A percentile compares a stretch with the other conserved stretches of the same genome.
Conservation (phyloP, 2,888 invertebrate genomes). For the Ennomos quercinarius region DNA sequence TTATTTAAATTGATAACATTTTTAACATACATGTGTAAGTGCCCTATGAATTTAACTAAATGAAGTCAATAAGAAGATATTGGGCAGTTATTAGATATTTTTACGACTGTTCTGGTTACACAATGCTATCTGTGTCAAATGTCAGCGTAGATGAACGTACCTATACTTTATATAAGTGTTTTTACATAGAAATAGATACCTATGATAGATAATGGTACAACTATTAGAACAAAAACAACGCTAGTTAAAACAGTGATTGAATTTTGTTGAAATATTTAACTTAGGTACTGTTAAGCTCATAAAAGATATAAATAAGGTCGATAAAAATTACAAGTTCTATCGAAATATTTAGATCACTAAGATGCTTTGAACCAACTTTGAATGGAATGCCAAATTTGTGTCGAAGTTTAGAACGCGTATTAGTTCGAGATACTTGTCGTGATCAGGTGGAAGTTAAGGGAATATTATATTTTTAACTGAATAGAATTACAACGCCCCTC, state of each 20-base stretch:
- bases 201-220: conserved; percentile 14
- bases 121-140: conserved; percentile 44
- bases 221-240: conserved; percentile 24
- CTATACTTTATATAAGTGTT: conserved; percentile 21
- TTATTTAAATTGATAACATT: conserved; percentile 38
- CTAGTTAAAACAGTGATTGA: conserved; percentile 9
- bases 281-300: not conserved
- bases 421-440: conserved; percentile 39
- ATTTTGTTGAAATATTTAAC: conserved; percentile 2
- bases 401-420: conserved; percentile 41
- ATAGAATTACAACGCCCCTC: too few species aligned
- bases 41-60: conserved; percentile 35
- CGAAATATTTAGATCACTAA: conserved; percentile 38
- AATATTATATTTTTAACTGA: not conserved
- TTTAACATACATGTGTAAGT: conserved; percentile 27
- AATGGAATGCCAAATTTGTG: conserved; percentile 45
- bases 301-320: conserved; percentile 18
- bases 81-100: conserved; percentile 36
- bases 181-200: conserved; percentile 27
- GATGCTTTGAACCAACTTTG: conserved; percentile 42
- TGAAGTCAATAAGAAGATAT: conserved; percentile 39
- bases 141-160: conserved; percentile 39
- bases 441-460: conserved; percentile 4
- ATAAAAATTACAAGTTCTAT: conserved; percentile 32
- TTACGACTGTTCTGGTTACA: conserved; percentile 40